Percentiles rank a stretch among this genome's conserved stretches.
Evolutionary conservation across 1,140 invertebrate species (phyloP).

Genomic region (Dendrolimus punctatus): DNA sequence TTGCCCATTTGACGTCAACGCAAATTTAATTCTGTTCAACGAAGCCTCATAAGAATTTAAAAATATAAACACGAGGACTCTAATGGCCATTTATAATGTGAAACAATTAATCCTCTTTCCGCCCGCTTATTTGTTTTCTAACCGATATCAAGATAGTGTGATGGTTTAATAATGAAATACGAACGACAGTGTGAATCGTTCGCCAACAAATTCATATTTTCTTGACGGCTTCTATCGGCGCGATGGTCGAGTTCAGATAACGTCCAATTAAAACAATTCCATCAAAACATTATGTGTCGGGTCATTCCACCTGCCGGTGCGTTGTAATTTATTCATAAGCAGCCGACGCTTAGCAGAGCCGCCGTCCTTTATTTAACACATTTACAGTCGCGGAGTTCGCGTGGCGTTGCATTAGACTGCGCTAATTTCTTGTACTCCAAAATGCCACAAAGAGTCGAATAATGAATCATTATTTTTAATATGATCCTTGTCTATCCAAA

Average conservation of each 20-base stretch:
- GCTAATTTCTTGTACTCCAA: too few species aligned
- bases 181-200: slow-evolving; percentile 48
- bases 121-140: slow-evolving; percentile 55
- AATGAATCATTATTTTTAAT: too few species aligned
- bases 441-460: too few species aligned
- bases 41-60: too few species aligned
- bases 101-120: slow-evolving; percentile 39
- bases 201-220: slow-evolving; percentile 58
- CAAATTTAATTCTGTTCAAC: too few species aligned
- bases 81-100: slow-evolving; percentile 24
- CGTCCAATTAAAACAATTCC: slow-evolving; percentile 68
- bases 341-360: slow-evolving; percentile 28
- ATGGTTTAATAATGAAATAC: slow-evolving; percentile 47
- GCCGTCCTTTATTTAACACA: slow-evolving; percentile 18
- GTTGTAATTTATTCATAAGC: slow-evolving; percentile 63
- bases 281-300: slow-evolving; percentile 70
- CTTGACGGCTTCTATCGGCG: slow-evolving; percentile 36
- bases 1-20: too few species aligned
- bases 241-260: slow-evolving; percentile 56
- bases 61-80: neutral
- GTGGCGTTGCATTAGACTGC: too few species aligned
- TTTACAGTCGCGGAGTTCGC: neutral
- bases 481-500: too few species aligned
- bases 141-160: slow-evolving; percentile 47
- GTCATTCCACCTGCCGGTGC: slow-evolving; percentile 63